Evolutionary conservation across 2,888 invertebrate genomes (phyloP).

Genomic region (Ischnus inquisitorius): DNA sequence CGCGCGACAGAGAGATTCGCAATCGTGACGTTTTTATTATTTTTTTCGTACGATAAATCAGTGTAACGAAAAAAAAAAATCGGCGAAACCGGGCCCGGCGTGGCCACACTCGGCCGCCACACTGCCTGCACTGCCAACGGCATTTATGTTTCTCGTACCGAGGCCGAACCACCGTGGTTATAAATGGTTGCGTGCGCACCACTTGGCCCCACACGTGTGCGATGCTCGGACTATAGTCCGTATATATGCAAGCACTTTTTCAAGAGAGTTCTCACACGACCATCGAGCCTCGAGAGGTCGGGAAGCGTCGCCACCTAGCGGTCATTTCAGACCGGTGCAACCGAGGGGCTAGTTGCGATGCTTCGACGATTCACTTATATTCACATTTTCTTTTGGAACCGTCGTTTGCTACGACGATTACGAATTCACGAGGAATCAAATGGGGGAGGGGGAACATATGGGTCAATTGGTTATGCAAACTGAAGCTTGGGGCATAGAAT

Average conservation of each 20-base stretch:
- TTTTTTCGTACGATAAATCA: slow-evolving; percentile 2
- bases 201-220: slow-evolving; percentile 36
- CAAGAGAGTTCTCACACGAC: slow-evolving; percentile 5
- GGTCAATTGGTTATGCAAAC: neutral
- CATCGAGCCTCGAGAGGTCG: neutral
- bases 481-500: neutral
- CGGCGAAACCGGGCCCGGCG: slow-evolving; percentile 71
- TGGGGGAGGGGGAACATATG: neutral
- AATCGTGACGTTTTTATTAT: neutral
- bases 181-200: slow-evolving; percentile 64
- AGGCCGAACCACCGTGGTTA: slow-evolving; percentile 52
- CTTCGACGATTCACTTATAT: neutral
- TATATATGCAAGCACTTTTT: slow-evolving; percentile 12
- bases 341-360: too few relatives aligned
- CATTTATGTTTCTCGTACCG: slow-evolving; percentile 68
- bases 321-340: neutral
- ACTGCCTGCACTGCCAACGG: slow-evolving; percentile 76
- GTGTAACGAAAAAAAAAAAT: slow-evolving; percentile 67
- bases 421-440: neutral
- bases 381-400: neutral
- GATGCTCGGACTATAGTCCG: neutral
- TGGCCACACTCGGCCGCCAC: slow-evolving; percentile 77
- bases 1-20: slow-evolving; percentile 1
- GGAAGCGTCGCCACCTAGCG: slow-evolving; percentile 35
- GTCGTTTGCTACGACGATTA: neutral